Base-by-base conservation (phyloP, 2,113 vertebrate genomes). In the Rana temporaria region DNA sequence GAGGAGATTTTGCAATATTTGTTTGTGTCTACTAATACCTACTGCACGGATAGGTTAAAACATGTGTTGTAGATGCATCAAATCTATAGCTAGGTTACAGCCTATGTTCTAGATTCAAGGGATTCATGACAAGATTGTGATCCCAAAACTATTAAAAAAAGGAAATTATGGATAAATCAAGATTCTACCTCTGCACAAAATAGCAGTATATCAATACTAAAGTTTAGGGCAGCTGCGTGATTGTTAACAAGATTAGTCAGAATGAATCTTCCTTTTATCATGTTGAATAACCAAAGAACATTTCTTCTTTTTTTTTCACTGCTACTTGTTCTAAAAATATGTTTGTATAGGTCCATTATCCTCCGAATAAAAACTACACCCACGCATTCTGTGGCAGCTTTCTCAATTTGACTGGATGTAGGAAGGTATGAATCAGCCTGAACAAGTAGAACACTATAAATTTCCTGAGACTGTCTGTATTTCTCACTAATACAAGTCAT, bases 391-490 rank as follows among this genome's bases (percentile, higher is more conserved):
- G 74, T 89, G 90, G 85, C 48, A 84, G 82, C 72, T 70, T 75
- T 81, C 79, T 87, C 63, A 78, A 22, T 82, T 82, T 82, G 62
- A 82, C 84, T 85, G 62, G 85, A 86, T 91, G 90, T 93, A 89
- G 93, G 89, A 89, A 91, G 90, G 85, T 92, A 89, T 94, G 92
- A 94, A 88, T 93, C 92, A 93, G 88, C 85, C 62, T 57, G 57
- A 81, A 60, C 69, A 91, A 74, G 70, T 85, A 88, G 85, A 87
- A 90, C 87, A 86, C 86, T 78, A 89, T 89, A 85, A 34, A 55
- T 76, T 89, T 90, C 87, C 88, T 85, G 86, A 88, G 83, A 85
- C 52, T 67, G 18, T 82, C 83, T 76, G 80, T 84, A n/a, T 87
- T 88, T 88, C 85, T 89, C 79, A 88, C 86, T 85, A 86, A 85